Evolutionary conservation across 2,113 vertebrate species (phyloP).

Genomic region (Nicator chloris): DNA sequence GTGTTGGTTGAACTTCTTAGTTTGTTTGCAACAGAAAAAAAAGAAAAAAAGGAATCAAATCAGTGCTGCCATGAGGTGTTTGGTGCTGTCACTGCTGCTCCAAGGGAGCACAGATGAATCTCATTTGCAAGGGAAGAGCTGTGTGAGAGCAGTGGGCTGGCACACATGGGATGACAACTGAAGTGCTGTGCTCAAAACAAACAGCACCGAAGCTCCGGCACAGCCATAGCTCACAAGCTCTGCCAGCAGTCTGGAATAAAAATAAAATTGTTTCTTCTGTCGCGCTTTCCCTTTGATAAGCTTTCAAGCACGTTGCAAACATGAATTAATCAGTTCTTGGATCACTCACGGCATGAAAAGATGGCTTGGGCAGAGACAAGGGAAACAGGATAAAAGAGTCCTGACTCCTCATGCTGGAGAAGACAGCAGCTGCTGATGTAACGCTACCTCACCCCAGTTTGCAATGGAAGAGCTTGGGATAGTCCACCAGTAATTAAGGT

Average conservation of each 20-base stretch:
- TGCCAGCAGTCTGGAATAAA: neutral
- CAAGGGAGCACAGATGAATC: neutral
- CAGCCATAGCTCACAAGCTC: neutral
- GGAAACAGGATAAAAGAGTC: neutral
- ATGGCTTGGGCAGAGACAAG: neutral
- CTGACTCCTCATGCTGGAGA: neutral
- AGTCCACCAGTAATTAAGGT: neutral
- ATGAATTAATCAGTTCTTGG: conserved; percentile 24
- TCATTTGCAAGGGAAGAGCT: neutral
- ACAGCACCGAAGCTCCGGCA: neutral
- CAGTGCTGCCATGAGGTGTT: accelerated
- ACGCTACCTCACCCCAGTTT: neutral
- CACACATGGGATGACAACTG: neutral
- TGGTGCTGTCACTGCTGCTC: neutral
- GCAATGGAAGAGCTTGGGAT: neutral
- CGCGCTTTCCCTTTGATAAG: neutral
- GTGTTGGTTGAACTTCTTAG: neutral
- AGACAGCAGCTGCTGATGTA: neutral
- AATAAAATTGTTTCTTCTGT: neutral
- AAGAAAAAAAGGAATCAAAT: neutral
- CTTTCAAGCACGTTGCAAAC: neutral
- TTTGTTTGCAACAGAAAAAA: neutral
- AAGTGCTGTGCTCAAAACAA: neutral
- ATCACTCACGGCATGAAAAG: neutral
- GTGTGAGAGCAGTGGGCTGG: neutral